These are phyloP conservation scores for Thaumatotibia leucotreta DNA, from an alignment of 1,140 invertebrate species.

Conservation along the genomic window DNA sequence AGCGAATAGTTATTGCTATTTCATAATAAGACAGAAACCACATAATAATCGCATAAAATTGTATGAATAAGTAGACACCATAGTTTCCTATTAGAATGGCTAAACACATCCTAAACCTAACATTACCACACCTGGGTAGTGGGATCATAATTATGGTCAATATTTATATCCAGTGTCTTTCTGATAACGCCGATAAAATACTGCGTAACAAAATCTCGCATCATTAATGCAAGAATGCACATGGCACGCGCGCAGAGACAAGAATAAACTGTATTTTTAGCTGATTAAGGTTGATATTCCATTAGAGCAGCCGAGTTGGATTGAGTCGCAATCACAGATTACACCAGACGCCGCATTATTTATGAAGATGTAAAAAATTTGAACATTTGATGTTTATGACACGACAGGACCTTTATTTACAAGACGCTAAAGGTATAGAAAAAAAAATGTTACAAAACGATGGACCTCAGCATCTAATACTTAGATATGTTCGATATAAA, in stretches of 20 bases:
- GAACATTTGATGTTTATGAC: too few relatives aligned
- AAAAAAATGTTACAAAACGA: too few relatives aligned
- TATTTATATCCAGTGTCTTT: neutral
- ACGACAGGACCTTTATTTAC: too few relatives aligned
- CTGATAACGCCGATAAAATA: neutral
- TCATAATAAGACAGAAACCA: neutral
- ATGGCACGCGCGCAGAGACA: neutral
- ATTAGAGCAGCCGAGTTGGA: neutral
- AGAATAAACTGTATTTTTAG: neutral
- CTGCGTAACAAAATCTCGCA: slow-evolving; percentile 5
- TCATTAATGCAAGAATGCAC: slow-evolving; percentile 13
- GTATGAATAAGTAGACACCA: neutral
- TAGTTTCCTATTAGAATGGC: neutral
- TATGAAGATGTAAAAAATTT: too few relatives aligned
- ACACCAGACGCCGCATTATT: too few relatives aligned
- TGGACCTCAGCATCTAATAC: too few relatives aligned
- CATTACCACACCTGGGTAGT: neutral
- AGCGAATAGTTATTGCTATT: too few relatives aligned
- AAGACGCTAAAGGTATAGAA: too few relatives aligned
- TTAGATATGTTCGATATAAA: too few relatives aligned
- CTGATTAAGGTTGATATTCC: neutral
- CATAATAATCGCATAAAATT: neutral
- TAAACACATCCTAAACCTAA: neutral
- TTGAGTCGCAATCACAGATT: neutral
- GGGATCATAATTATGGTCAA: neutral